A percentile compares a stretch with the other conserved stretches of the same genome.
Conservation (phyloP, 1,140 invertebrate species). For the Philotrypesis tridentata region DNA sequence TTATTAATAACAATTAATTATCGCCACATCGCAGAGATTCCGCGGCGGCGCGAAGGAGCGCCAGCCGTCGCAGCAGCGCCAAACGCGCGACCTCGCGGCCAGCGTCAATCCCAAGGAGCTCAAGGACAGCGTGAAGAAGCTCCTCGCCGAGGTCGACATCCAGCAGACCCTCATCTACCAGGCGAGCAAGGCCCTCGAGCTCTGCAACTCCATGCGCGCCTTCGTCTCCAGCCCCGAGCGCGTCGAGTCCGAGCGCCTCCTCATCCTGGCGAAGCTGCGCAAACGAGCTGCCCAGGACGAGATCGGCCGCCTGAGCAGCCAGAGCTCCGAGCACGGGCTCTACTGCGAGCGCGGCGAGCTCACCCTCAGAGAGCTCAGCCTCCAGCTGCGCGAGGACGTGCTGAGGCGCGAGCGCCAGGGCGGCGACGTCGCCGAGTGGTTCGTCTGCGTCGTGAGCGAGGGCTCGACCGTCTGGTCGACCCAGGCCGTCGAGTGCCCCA, state of each 20-base stretch:
- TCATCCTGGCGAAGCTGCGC: conserved; percentile 66
- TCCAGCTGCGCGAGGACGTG: conserved; percentile 54
- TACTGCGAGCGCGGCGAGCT: conserved; percentile 49
- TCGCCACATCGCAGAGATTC: conserved; percentile 59
- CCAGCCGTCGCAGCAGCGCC: not conserved
- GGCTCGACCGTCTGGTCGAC: conserved; percentile 61
- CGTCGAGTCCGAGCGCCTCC: conserved; percentile 70
- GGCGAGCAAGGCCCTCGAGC: conserved; percentile 67
- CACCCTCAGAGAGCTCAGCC: conserved; percentile 51
- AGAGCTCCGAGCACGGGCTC: not conserved
- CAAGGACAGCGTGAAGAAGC: conserved; percentile 51
- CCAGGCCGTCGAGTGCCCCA: conserved; percentile 54
- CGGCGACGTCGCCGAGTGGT: conserved; percentile 57
- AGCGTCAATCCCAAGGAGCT: not conserved
- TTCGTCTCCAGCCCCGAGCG: conserved; percentile 64
- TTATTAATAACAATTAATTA: too few relatives aligned
- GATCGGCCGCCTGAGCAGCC: conserved; percentile 52
- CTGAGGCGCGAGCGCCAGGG: conserved; percentile 33
- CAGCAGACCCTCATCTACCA: conserved; percentile 70
- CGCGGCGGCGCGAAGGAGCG: conserved; percentile 30
- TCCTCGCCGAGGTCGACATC: conserved; percentile 62
- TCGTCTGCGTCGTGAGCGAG: conserved; percentile 59
- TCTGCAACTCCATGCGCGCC: conserved; percentile 66
- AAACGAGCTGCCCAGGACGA: conserved; percentile 58
- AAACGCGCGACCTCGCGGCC: not conserved